Conservation (phyloP, 2,888 invertebrate genomes). For the Dolomedes plantarius region DNA sequence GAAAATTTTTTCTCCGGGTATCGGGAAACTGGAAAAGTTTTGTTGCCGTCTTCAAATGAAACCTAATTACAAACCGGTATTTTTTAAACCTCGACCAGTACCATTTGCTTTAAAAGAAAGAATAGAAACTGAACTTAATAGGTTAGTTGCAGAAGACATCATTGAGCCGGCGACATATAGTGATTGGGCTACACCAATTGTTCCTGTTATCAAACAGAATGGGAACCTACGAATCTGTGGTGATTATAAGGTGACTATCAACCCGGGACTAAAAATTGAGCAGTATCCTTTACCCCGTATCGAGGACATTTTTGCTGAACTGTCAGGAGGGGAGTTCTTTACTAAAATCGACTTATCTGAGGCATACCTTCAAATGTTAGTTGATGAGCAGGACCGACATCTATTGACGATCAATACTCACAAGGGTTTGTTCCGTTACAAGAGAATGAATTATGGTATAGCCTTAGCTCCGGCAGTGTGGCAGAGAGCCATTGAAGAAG, state of each 20-base stretch:
- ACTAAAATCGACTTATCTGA: constrained; percentile 76
- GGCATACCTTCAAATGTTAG: constrained; percentile 76
- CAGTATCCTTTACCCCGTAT: constrained; percentile 73
- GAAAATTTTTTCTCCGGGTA: constrained; percentile 46
- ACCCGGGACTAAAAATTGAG: constrained; percentile 74
- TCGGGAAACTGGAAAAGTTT: constrained; percentile 46
- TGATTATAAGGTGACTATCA: constrained; percentile 74
- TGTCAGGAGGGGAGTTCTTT: constrained; percentile 8
- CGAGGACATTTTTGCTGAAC: constrained; percentile 4
- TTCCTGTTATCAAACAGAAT: constrained; percentile 53
- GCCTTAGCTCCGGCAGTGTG: constrained; percentile 76
- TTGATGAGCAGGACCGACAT: constrained; percentile 74
- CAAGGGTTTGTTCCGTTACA: constrained; percentile 74
- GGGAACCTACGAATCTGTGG: constrained; percentile 75
- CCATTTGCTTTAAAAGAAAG: constrained; percentile 51
- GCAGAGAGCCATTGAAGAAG: no score
- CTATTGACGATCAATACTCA: constrained; percentile 75
- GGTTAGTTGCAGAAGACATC: constrained; percentile 50
- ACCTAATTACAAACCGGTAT: constrained; percentile 52
- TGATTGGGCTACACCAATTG: constrained; percentile 51
- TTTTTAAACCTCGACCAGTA: constrained; percentile 54
- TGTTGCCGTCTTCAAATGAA: constrained; percentile 54
- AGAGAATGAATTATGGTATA: constrained; percentile 75
- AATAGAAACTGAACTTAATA: constrained; percentile 47
- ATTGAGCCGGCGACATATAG: constrained; percentile 50